Evolutionary conservation across 1,140 invertebrate species (phyloP).

Genomic region (Microplitis demolitor): DNA sequence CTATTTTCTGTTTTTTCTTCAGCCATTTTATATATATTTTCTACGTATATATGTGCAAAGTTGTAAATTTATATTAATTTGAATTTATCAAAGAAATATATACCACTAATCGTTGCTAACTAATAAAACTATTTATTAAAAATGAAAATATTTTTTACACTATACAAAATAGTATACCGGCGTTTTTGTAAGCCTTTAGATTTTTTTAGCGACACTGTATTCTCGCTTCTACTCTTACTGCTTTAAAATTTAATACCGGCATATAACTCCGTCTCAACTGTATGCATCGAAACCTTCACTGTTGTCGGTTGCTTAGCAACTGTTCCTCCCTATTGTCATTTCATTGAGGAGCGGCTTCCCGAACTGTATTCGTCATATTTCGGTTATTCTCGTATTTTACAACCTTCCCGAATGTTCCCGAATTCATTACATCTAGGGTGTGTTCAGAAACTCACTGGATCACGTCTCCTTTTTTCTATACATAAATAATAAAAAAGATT

Average conservation of each 20-base stretch:
- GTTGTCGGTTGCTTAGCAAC: conserved; percentile 3
- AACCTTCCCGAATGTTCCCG: neutral
- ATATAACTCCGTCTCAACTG: neutral
- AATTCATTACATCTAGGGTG: too few species aligned
- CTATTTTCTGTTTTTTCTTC: conserved; percentile 59
- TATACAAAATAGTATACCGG: too few species aligned
- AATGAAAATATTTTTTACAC: too few species aligned
- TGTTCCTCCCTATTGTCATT: neutral
- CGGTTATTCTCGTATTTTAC: neutral
- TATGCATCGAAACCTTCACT: neutral
- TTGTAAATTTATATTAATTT: neutral
- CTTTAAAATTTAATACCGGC: neutral
- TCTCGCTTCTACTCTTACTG: neutral
- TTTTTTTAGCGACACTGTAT: neutral
- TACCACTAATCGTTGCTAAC: neutral
- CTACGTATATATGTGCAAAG: neutral
- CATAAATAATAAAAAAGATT: too few species aligned
- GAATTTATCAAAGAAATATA: neutral
- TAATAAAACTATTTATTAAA: too few species aligned
- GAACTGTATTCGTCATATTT: neutral
- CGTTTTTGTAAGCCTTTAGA: neutral
- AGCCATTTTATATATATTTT: conserved; percentile 49
- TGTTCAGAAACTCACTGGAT: too few species aligned
- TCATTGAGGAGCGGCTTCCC: neutral
- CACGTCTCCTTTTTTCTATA: too few species aligned